Percentiles rank a stretch among this genome's conserved stretches.
Evolutionary conservation across 2,113 vertebrate genomes (phyloP).

Genomic region (Gymnobelideus leadbeateri): DNA sequence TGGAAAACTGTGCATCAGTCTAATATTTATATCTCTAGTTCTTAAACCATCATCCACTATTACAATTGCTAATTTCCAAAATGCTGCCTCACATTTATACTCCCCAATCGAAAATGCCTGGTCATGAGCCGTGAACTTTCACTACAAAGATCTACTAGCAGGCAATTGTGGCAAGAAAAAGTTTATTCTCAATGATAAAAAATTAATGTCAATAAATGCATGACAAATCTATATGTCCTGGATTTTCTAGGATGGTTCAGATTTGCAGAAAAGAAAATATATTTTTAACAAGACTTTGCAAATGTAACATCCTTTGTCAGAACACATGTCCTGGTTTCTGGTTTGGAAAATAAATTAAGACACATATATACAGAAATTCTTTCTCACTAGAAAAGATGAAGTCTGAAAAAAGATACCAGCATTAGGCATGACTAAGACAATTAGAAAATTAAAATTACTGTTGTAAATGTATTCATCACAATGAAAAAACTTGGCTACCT

Average conservation of each 20-base stretch:
- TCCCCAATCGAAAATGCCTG: slow-evolving; percentile 47
- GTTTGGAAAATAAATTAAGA: neutral
- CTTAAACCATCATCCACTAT: slow-evolving; percentile 61
- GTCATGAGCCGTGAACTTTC: slow-evolving; percentile 67
- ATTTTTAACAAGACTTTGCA: neutral
- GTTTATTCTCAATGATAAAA: neutral
- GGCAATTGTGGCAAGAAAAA: neutral
- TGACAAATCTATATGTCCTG: neutral
- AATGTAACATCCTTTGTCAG: neutral
- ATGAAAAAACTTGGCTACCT: neutral
- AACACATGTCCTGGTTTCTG: neutral
- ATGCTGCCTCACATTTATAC: slow-evolving; percentile 69
- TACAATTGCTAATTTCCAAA: slow-evolving; percentile 66
- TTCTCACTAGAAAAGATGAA: neutral
- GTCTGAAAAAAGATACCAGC: neutral
- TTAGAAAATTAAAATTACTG: neutral
- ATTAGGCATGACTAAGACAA: neutral
- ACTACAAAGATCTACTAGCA: slow-evolving; percentile 63
- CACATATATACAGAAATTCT: neutral
- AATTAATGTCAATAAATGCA: neutral
- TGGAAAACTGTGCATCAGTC: slow-evolving; percentile 73
- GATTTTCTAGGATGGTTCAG: neutral
- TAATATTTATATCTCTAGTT: slow-evolving; percentile 64
- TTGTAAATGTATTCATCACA: neutral
- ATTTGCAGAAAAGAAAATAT: neutral